Conservation (phyloP, 2,113 vertebrate species). For the Herpetotheres cachinnans region DNA sequence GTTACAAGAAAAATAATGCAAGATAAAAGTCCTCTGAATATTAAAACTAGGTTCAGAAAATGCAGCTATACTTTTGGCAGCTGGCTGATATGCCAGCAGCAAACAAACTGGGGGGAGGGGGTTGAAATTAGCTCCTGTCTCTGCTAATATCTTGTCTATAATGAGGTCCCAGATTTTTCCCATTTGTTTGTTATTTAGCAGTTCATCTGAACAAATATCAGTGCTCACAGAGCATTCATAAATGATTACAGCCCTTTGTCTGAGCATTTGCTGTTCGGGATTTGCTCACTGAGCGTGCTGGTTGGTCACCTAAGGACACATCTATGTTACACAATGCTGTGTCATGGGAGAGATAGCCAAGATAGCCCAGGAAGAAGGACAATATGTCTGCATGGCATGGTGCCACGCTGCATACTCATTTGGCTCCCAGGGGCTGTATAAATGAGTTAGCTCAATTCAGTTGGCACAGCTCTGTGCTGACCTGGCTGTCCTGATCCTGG, state of each 20-base stretch:
- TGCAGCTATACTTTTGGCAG: not conserved
- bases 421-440: not conserved
- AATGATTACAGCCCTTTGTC: not conserved
- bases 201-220: not conserved
- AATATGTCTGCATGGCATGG: not conserved
- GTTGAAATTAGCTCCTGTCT: not conserved
- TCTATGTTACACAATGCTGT: not conserved
- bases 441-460: conserved; percentile 14
- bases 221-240: not conserved
- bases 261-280: not conserved
- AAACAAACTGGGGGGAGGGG: not conserved
- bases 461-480: conserved; percentile 21
- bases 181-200: not conserved
- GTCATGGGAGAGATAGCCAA: conserved; percentile 12
- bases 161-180: not conserved
- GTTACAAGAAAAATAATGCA: not conserved
- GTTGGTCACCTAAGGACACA: conserved; percentile 31
- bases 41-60: not conserved
- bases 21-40: not conserved
- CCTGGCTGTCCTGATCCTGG: not conserved
- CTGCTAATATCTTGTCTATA: not conserved
- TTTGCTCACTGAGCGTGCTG: not conserved
- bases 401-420: not conserved
- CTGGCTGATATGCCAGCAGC: not conserved
- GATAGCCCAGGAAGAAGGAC: conserved; percentile 38